Evolutionary conservation across 2,113 vertebrate species (phyloP).

Genomic region (Trogon melanurus): DNA sequence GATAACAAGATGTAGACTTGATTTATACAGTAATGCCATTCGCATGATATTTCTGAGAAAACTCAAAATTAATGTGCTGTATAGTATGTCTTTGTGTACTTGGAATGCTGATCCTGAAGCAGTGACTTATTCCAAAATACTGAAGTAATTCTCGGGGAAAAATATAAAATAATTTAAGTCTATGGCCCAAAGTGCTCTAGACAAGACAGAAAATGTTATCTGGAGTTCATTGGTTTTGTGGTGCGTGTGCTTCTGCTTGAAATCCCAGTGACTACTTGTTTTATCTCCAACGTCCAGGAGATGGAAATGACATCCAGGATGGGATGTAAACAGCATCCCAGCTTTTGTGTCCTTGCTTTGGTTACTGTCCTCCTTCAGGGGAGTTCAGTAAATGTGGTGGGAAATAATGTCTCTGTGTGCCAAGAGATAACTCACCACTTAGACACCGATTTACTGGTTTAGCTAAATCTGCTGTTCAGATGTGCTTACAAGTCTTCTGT

Average conservation of each 20-base stretch:
- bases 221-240: background rate
- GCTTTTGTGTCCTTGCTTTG: background rate
- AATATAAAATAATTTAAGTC: background rate
- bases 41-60: background rate
- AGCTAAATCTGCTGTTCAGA: background rate
- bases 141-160: background rate
- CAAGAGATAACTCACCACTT: background rate
- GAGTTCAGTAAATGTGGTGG: background rate
- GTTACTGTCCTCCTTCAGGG: background rate
- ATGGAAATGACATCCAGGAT: background rate
- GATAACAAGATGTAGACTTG: background rate
- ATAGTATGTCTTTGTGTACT: background rate
- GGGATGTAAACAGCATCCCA: background rate
- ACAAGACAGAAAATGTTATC: background rate
- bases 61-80: background rate
- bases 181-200: background rate
- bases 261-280: background rate
- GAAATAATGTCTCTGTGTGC: background rate
- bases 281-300: background rate
- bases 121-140: background rate
- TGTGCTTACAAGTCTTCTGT: background rate
- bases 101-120: background rate
- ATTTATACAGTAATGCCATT: background rate
- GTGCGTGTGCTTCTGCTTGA: background rate
- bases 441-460: background rate